Base-by-base conservation (phyloP, 2,113 vertebrate genomes). In the Centropus unirufus region DNA sequence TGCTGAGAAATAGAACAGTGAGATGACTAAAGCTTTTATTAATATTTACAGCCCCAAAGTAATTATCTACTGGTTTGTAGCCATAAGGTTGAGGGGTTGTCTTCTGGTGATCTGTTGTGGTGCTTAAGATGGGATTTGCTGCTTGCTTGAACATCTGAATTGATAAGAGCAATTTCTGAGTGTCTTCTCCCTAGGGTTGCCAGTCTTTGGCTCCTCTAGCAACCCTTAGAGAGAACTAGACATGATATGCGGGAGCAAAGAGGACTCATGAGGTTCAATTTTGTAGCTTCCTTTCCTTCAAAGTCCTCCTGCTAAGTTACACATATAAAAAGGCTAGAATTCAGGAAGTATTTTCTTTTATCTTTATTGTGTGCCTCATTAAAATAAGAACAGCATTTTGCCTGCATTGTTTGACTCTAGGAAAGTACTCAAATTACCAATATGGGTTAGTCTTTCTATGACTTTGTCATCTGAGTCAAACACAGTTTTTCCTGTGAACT, bases 21-120 rank as follows among this genome's bases (percentile, higher is more conserved):
- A 83, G 16, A 74, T 92, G 36, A 92, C 34, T 86, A 86, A 94
- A 93, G 52, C 23, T 72, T 81, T 92, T 52, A 19, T 90, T 81
- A 96, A 70, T 93, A 84, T 94, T 92, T 89, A 83, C 68, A 93
- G 52, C 26, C 32, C 27, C 52, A 52, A 74, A 66, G 66, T 80
- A 89, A 89, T 77, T 80, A 39, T 88, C 79, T 90, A 20, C 5
- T 4, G 14, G 27, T 80, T 95, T 92, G 51, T 91, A 70, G 69
- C 63, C 34, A 5, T 66, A 68, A 49, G 44, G 44, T 61, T 82
- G 22, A 73, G 51, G 34, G 68, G 18, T 42, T 93, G 30, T 78
- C 47, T 90, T 91, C 19, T 21, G 32, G 61, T 1, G 0, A 32
- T 81, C 83, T 92, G 76, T 79, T 66, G 30, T 67, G 68, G 34